phyloP scores from a whole-genome alignment of 2,888 invertebrate species.

The Pandemis heparana region DNA sequence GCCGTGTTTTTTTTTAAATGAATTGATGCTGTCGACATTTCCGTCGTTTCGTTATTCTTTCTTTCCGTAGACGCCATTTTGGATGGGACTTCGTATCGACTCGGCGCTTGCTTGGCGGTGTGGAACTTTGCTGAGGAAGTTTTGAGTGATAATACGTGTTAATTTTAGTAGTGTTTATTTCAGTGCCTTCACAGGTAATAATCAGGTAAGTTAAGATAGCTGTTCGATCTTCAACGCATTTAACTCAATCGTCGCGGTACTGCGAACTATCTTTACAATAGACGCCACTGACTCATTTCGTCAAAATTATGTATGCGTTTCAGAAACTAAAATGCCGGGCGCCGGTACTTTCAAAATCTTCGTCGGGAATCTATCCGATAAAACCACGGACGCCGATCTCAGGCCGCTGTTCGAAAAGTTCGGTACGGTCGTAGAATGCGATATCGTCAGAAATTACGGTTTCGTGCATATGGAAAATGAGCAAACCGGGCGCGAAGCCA shows the following conservation, averaged over 20 bases:
- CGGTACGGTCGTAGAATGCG: slow-evolving; percentile 99
- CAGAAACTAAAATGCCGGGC: slow-evolving; percentile 92
- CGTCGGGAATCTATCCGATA: slow-evolving; percentile 98
- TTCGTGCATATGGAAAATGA: slow-evolving; percentile 99
- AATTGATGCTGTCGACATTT: background rate
- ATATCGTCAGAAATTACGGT: slow-evolving; percentile 99
- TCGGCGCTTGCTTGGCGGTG: slow-evolving; percentile 38
- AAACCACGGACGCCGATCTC: slow-evolving; percentile 94
- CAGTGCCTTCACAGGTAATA: slow-evolving; percentile 48
- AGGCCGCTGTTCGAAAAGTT: slow-evolving; percentile 98
- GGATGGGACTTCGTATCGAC: slow-evolving; percentile 42
- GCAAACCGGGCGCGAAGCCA: slow-evolving; percentile 96
- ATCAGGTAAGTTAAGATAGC: slow-evolving; percentile 60
- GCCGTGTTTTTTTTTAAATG: slow-evolving; percentile 16
- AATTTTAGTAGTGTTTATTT: slow-evolving; percentile 44
- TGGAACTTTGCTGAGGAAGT: slow-evolving; percentile 43
- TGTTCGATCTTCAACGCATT: slow-evolving; percentile 30
- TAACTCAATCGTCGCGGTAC: slow-evolving; percentile 56
- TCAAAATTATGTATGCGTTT: slow-evolving; percentile 83
- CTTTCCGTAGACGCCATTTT: slow-evolving; percentile 59
- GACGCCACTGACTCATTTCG: slow-evolving; percentile 83
- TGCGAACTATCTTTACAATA: slow-evolving; percentile 63
- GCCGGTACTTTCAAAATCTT: slow-evolving; percentile 98
- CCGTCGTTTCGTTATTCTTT: slow-evolving; percentile 17
- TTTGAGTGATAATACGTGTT: slow-evolving; percentile 47